Conservation (phyloP, 2,113 vertebrate genomes). For the Calyptommatus sinebrachiatus region DNA sequence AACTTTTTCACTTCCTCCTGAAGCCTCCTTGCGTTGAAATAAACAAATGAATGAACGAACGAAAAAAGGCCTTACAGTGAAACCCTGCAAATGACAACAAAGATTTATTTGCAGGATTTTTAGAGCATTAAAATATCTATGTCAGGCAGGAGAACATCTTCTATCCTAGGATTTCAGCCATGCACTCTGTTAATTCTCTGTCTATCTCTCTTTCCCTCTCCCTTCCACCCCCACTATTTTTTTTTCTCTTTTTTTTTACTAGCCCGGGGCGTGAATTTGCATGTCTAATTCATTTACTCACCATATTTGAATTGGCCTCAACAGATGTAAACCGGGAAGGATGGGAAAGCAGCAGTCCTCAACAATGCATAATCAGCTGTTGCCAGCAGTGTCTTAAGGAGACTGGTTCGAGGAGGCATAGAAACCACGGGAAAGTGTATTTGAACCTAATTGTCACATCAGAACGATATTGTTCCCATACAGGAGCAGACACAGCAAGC, state of each 20-base stretch:
- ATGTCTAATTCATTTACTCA: conserved; percentile 75
- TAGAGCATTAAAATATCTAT: conserved; percentile 80
- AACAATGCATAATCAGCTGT: conserved; percentile 89
- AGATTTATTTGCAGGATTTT: conserved; percentile 82
- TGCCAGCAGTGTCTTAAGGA: conserved; percentile 87
- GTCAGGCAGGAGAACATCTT: conserved; percentile 81
- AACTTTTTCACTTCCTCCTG: conserved; percentile 87
- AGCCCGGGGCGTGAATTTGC: conserved; percentile 67
- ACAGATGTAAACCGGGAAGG: conserved; percentile 85
- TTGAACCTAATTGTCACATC: conserved; percentile 84
- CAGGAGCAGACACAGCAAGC: conserved; percentile 38
- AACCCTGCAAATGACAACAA: conserved; percentile 79
- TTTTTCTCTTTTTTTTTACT: conserved; percentile 67
- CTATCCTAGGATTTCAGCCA: conserved; percentile 86
- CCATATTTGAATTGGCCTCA: conserved; percentile 86
- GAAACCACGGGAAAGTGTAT: conserved; percentile 83
- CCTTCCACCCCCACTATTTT: conserved; percentile 29
- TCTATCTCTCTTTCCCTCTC: conserved; percentile 39
- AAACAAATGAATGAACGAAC: no score
- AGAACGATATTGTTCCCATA: conserved; percentile 83
- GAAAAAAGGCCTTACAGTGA: conserved; percentile 80
- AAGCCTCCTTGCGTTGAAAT: conserved; percentile 83
- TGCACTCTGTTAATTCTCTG: conserved; percentile 67
- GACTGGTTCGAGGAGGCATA: conserved; percentile 87
- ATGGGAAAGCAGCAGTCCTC: conserved; percentile 86